Base-by-base conservation (phyloP, 2,113 vertebrate genomes). In the Bos indicus region DNA sequence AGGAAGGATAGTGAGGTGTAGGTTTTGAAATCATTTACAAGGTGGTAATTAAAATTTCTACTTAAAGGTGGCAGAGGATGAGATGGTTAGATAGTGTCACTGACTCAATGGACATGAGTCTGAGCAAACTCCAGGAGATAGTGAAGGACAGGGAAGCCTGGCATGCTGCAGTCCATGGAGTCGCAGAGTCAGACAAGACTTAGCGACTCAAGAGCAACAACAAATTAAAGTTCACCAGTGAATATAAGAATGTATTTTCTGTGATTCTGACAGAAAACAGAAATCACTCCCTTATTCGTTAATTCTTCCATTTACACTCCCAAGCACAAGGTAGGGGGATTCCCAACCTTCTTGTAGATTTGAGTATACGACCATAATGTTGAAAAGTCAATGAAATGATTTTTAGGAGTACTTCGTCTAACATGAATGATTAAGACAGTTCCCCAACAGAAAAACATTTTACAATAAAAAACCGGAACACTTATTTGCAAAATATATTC, bases 241-340 rank as follows among this genome's bases (percentile, higher is more conserved):
- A 30, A 77, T 17, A 81, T 64, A 90, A 64, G 5, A 40, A 52
- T 36, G 36, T 46, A 33, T 71, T 96, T 95, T 88, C 51, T 48
- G 43, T 84, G 52, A 23, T 71, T 92, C 51, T 96, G 84, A 95
- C 82, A 81, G 23, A 78, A 91, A 96, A 28, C 91, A 90, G 84
- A 92, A 94, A 94, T 54, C 25, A 83, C 90, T 94, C 30, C 54
- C 36, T 81, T 77, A 64, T 25, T 95, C 19, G 7, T 40, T 40
- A 87, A 80, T 85, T 85, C n/a, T 21, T 96, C 56, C 64, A 82
- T 43, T 80, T 96, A 90, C 7, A 82, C 26, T 30, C 33, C 64
- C 23, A 82, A 74, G 77, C 48, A 59, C 23, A 71, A 82, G 6
- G n/a, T 28, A 16, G 21, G 11, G 90, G n/a, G 33, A 33, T 60